These are phyloP conservation scores for Drosophila pandora DNA, from an alignment of 1,140 invertebrate species.

Conservation along the genomic window DNA sequence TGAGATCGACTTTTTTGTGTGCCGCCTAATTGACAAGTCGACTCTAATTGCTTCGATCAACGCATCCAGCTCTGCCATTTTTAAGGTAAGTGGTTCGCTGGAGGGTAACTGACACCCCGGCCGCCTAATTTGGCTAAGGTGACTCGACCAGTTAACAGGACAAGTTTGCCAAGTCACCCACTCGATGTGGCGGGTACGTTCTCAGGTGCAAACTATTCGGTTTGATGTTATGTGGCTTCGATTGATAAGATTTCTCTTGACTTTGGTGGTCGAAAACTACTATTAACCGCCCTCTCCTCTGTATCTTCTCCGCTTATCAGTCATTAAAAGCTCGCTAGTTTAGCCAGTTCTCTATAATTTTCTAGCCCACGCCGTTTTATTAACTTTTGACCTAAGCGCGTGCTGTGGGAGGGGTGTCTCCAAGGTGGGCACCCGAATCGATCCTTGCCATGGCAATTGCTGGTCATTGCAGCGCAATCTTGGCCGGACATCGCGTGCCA, in stretches of 20 bases:
- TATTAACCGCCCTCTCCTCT: neutral
- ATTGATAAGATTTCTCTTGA: conserved; percentile 30
- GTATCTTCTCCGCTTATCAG: conserved; percentile 2
- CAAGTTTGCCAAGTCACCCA: conserved; percentile 17
- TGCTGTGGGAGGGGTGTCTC: conserved; percentile 2
- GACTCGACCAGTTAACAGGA: neutral
- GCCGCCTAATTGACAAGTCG: conserved; percentile 48
- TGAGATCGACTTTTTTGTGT: neutral
- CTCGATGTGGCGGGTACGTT: neutral
- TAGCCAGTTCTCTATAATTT: neutral
- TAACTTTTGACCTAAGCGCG: conserved; percentile 35
- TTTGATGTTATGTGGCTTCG: neutral
- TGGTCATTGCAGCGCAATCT: conserved; percentile 60
- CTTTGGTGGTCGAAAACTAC: conserved; percentile 4
- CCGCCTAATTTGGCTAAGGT: neutral
- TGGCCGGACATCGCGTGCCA: conserved; percentile 69
- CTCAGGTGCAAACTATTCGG: neutral
- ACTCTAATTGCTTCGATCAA: conserved; percentile 66
- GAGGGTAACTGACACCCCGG: conserved; percentile 30
- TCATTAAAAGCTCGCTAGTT: neutral
- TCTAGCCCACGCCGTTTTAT: conserved; percentile 5
- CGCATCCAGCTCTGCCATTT: conserved; percentile 22
- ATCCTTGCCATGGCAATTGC: conserved; percentile 40
- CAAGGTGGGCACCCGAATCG: conserved; percentile 26
- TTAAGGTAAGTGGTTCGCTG: conserved; percentile 26